Evolutionary conservation across 1,140 invertebrate genomes (phyloP).

Genomic region (Acyrthosiphon pisum): DNA sequence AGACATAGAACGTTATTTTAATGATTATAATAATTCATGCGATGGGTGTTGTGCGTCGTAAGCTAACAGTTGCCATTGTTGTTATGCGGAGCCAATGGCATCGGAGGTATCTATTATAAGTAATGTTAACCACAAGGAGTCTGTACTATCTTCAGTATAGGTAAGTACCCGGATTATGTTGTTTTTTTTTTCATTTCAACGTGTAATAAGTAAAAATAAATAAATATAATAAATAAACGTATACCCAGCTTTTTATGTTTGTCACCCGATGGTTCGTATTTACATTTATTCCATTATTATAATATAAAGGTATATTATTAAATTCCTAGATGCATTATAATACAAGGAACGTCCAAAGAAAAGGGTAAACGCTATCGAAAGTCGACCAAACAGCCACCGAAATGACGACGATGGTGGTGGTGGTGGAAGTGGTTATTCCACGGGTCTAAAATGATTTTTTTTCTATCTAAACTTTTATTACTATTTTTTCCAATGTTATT

Average conservation of each 20-base stretch:
- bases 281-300: slow-evolving; percentile 24
- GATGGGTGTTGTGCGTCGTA: background rate
- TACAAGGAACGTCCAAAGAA: background rate
- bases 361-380: background rate
- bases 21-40: slow-evolving; percentile 19
- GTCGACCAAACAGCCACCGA: background rate
- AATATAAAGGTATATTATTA: slow-evolving; percentile 2
- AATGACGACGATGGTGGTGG: background rate
- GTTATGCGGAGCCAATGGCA: background rate
- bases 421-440: background rate
- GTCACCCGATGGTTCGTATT: background rate
- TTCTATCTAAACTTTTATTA: background rate
- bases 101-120: background rate
- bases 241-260: background rate
- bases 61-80: slow-evolving; percentile 32
- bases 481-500: background rate
- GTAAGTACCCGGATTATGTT: background rate
- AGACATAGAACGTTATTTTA: background rate
- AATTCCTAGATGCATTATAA: slow-evolving; percentile 12
- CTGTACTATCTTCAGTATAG: background rate
- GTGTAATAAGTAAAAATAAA: slow-evolving; percentile 24
- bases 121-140: background rate
- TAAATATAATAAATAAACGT: slow-evolving; percentile 26
- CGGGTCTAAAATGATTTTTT: background rate
- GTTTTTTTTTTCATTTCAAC: slow-evolving; percentile 12